Conservation (phyloP, 2,113 vertebrate species). For the Oreochromis tanganicae region DNA sequence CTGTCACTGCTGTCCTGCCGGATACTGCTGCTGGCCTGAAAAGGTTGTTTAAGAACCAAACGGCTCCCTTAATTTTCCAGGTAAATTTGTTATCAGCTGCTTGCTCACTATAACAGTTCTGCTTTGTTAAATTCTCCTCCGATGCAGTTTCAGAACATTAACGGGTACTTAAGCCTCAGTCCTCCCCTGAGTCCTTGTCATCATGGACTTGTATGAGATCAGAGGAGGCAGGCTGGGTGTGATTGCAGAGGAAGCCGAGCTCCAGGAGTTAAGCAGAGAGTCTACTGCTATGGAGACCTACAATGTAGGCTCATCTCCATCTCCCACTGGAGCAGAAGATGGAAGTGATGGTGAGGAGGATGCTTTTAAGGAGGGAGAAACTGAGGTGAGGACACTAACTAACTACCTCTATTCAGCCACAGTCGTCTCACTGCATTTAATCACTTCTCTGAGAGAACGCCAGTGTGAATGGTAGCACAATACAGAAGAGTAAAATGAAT, state of each 20-base stretch:
- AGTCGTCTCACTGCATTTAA: not conserved
- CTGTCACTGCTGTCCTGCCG: slow-evolving; percentile 57
- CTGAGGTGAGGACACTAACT: slow-evolving; percentile 20
- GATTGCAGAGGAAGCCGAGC: slow-evolving; percentile 71
- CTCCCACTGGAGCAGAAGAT: slow-evolving; percentile 23
- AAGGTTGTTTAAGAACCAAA: slow-evolving; percentile 18
- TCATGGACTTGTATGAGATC: slow-evolving; percentile 79
- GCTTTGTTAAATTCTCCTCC: not conserved
- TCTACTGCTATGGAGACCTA: slow-evolving; percentile 41
- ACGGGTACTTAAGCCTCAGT: not conserved
- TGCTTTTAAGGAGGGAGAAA: slow-evolving; percentile 33
- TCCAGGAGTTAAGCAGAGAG: slow-evolving; percentile 60
- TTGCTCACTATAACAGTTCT: not conserved
- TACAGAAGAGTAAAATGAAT: not conserved
- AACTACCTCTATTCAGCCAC: not conserved
- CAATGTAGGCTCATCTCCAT: not conserved
- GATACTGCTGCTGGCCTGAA: slow-evolving; percentile 36
- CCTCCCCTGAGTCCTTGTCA: not conserved
- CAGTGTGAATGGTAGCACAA: not conserved
- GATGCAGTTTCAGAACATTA: not conserved
- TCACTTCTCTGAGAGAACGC: not conserved
- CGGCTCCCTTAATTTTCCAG: slow-evolving; percentile 37
- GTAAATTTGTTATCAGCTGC: slow-evolving; percentile 9
- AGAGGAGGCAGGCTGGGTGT: slow-evolving; percentile 70
- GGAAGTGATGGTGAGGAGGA: slow-evolving; percentile 24